These are phyloP conservation scores for Trissoscelio sp. DNA, from an alignment of 2,888 invertebrate genomes.

Conservation along the genomic window DNA sequence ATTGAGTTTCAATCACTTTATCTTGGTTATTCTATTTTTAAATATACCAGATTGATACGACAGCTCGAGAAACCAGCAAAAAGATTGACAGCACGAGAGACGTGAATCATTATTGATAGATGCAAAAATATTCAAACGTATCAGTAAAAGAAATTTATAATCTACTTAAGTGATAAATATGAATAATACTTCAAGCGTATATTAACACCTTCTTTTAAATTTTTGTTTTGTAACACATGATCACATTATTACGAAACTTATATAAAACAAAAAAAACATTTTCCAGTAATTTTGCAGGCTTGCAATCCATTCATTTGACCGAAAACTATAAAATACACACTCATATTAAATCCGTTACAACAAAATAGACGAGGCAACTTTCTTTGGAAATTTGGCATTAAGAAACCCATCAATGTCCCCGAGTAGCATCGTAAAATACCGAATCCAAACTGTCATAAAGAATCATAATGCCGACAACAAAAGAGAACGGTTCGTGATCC, in stretches of 20 bases:
- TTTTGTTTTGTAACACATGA: too few relatives aligned
- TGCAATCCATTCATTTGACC: background rate
- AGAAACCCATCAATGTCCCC: conserved; percentile 11
- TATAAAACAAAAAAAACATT: too few relatives aligned
- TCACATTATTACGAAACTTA: too few relatives aligned
- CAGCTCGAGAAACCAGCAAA: background rate
- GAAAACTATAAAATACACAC: conserved; percentile 2
- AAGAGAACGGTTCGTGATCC: background rate
- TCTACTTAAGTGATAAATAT: background rate
- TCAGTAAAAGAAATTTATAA: too few relatives aligned
- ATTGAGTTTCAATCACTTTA: conserved; percentile 11
- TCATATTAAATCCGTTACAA: conserved; percentile 9
- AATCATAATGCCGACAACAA: background rate
- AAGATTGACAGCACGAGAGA: background rate
- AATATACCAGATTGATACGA: conserved; percentile 6
- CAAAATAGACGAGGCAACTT: background rate
- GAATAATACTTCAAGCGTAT: background rate
- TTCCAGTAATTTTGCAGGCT: too few relatives aligned
- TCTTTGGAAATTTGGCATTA: conserved; percentile 11
- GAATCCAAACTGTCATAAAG: conserved; percentile 12
- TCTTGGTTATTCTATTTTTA: conserved; percentile 9
- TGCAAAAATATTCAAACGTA: background rate
- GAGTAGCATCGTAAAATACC: conserved; percentile 30
- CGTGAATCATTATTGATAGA: background rate
- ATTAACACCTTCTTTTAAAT: background rate